Evolutionary conservation across 2,888 invertebrate genomes (phyloP).

Genomic region (Hylaea fasciaria): DNA sequence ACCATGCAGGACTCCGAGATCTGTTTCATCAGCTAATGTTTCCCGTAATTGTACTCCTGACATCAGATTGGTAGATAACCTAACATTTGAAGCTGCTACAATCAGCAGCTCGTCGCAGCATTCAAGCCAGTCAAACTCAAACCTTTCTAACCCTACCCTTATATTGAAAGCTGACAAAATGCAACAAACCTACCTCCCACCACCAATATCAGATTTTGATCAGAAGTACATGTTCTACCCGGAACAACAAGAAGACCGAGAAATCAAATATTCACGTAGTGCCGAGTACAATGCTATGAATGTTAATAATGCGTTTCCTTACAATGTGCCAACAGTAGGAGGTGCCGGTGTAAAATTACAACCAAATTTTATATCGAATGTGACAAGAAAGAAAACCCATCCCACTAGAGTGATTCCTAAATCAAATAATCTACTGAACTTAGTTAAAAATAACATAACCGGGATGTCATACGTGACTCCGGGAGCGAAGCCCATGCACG

Average conservation of each 20-base stretch:
- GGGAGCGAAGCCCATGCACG: conserved; percentile 68
- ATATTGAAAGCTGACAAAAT: conserved; percentile 68
- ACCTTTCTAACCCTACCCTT: conserved; percentile 58
- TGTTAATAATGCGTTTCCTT: conserved; percentile 60
- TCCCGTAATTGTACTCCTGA: conserved; percentile 70
- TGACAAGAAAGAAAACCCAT: conserved; percentile 61
- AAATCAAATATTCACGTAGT: conserved; percentile 77
- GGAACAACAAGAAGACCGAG: conserved; percentile 73
- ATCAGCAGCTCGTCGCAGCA: conserved; percentile 50
- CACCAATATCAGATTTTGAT: conserved; percentile 64
- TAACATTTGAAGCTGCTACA: conserved; percentile 60
- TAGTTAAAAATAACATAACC: conserved; percentile 71
- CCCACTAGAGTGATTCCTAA: conserved; percentile 71
- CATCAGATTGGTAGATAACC: conserved; percentile 62
- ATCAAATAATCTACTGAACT: conserved; percentile 63
- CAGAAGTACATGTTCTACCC: conserved; percentile 67
- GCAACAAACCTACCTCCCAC: conserved; percentile 61
- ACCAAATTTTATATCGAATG: conserved; percentile 51
- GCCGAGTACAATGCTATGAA: conserved; percentile 72
- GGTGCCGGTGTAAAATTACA: conserved; percentile 57
- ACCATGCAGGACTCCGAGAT: conserved; percentile 67
- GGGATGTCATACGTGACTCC: conserved; percentile 70
- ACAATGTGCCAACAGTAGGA: conserved; percentile 59
- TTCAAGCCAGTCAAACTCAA: conserved; percentile 44
- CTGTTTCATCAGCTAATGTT: conserved; percentile 56